These are phyloP conservation scores for Osedax fenrisi DNA, from an alignment of 2,888 invertebrate genomes.

Conservation along the genomic window DNA sequence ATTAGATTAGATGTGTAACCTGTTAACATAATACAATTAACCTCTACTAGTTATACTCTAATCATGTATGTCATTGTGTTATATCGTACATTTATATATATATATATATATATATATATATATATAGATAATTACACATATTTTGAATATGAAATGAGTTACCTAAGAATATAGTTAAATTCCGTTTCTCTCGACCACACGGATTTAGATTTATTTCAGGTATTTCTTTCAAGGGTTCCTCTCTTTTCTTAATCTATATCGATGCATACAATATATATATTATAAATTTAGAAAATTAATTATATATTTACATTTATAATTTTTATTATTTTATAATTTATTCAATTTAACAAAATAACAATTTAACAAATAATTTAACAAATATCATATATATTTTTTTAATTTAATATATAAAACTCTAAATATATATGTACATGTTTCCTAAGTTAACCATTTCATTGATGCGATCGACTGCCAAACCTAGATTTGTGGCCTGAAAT, in stretches of 20 bases:
- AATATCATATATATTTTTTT: too few relatives aligned
- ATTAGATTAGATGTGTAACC: slow-evolving; percentile 87
- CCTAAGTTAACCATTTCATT: slow-evolving; percentile 69
- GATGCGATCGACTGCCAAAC: slow-evolving; percentile 75
- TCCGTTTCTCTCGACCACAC: slow-evolving; percentile 44
- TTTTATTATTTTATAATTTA: too few relatives aligned
- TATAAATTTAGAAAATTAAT: slow-evolving; percentile 5
- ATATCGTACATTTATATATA: background rate
- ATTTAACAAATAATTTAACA: too few relatives aligned
- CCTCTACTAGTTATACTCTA: slow-evolving; percentile 45
- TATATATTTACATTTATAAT: background rate
- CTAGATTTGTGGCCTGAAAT: slow-evolving; percentile 95
- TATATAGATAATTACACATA: background rate
- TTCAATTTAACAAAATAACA: too few relatives aligned
- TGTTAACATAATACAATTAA: slow-evolving; percentile 78
- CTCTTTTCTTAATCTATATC: slow-evolving; percentile 61
- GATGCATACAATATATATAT: too few relatives aligned
- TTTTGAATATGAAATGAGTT: slow-evolving; percentile 51
- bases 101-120: background rate
- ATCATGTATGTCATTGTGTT: too few relatives aligned
- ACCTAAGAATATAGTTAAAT: slow-evolving; percentile 87
- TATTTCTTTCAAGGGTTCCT: slow-evolving; percentile 61
- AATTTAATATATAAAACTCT: too few relatives aligned
- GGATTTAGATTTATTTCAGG: slow-evolving; percentile 61
- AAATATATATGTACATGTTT: too few relatives aligned